Percentiles rank a stretch among this genome's conserved stretches.
phyloP scores from a whole-genome alignment of 2,113 vertebrate species.

The Polypterus bichir region DNA sequence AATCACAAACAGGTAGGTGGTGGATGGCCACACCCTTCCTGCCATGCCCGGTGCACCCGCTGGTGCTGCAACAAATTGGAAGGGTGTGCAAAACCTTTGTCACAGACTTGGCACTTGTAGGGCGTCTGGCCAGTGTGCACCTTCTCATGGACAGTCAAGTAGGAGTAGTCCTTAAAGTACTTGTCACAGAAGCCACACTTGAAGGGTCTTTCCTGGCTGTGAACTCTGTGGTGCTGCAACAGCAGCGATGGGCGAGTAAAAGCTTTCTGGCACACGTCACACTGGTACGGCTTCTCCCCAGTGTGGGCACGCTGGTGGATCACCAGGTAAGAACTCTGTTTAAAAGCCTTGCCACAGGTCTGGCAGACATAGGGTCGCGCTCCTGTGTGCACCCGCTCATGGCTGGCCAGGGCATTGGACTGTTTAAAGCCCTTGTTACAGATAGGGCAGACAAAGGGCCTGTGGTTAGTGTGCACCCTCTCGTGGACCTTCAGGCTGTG shows the following conservation, averaged over 20 bases:
- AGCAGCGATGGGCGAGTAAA: background rate
- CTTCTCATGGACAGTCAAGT: constrained; percentile 33
- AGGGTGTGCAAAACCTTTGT: constrained; percentile 31
- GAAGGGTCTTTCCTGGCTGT: constrained; percentile 25
- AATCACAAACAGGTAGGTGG: too few species aligned
- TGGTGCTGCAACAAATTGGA: constrained; percentile 30
- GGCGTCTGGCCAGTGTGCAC: constrained; percentile 28
- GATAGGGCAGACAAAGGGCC: constrained; percentile 21
- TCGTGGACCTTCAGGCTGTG: constrained; percentile 33
- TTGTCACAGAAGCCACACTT: constrained; percentile 30
- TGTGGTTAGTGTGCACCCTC: constrained; percentile 25
- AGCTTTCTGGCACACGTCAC: background rate
- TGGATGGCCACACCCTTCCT: too few species aligned
- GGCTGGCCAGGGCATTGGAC: constrained; percentile 29
- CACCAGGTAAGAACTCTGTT: constrained; percentile 29
- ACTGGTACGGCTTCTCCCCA: background rate
- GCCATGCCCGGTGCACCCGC: background rate
- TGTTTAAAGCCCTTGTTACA: constrained; percentile 38
- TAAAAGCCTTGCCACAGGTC: background rate
- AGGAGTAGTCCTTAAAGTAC: constrained; percentile 35
- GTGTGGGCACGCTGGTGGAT: constrained; percentile 27
- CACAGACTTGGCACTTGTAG: constrained; percentile 12
- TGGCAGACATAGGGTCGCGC: constrained; percentile 28
- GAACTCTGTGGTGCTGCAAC: background rate
- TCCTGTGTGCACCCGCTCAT: constrained; percentile 13